These are phyloP conservation scores for Dromaius novaehollandiae DNA, from an alignment of 2,113 vertebrate species.

Conservation along the genomic window DNA sequence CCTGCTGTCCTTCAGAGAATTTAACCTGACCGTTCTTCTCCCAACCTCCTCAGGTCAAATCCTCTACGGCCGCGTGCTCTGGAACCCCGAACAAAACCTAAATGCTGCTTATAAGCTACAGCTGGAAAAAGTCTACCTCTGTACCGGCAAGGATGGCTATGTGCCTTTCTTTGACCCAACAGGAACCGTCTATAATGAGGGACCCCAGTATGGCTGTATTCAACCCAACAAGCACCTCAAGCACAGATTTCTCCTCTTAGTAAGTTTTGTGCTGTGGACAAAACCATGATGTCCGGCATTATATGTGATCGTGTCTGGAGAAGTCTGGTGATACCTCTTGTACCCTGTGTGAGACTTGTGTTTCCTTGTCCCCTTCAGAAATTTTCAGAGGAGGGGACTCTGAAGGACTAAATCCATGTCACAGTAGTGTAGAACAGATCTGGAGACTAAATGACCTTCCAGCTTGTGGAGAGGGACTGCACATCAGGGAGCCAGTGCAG, in stretches of 20 bases:
- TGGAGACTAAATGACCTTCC: not conserved
- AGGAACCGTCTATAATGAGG: conserved; percentile 94
- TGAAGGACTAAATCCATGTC: not conserved
- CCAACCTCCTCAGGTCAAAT: conserved; percentile 84
- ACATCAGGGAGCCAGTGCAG: too few relatives aligned
- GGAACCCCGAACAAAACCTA: conserved; percentile 96
- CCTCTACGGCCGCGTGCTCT: conserved; percentile 92
- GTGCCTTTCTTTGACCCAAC: conserved; percentile 98
- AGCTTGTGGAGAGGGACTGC: fast-evolving
- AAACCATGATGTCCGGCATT: fast-evolving
- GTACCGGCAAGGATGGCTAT: conserved; percentile 92
- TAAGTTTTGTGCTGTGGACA: conserved; percentile 46
- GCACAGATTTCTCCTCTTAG: conserved; percentile 94
- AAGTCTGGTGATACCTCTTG: not conserved
- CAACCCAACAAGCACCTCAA: conserved; percentile 96
- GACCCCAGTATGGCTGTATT: conserved; percentile 96
- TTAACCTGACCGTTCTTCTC: not conserved
- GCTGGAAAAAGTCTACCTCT: conserved; percentile 97
- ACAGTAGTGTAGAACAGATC: not conserved
- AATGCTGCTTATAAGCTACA: conserved; percentile 92
- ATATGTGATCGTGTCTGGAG: fast-evolving
- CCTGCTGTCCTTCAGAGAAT: not conserved
- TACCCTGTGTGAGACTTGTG: not conserved
- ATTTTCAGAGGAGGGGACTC: not conserved
- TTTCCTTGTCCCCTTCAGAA: not conserved